Percentiles rank a stretch among this genome's conserved stretches.
Evolutionary conservation across 1,140 invertebrate genomes (phyloP).

Genomic region (Cotesia vestalis): DNA sequence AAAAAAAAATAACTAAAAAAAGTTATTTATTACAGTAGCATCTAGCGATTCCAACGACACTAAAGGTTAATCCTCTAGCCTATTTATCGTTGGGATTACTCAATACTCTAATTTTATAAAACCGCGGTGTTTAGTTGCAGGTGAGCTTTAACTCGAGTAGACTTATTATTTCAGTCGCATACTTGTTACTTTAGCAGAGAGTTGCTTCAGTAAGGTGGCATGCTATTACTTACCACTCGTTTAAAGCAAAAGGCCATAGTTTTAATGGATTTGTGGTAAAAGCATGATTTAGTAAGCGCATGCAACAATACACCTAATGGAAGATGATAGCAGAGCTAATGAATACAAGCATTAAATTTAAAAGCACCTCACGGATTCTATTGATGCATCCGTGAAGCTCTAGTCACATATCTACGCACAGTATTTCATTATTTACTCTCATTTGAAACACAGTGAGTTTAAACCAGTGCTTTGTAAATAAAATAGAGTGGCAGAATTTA

Average conservation of each 20-base stretch:
- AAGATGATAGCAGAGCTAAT: no score
- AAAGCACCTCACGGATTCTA: no score
- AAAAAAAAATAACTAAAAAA: conserved; percentile 7
- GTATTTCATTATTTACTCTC: no score
- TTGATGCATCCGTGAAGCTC: no score
- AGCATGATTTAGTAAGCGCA: no score
- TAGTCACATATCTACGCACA: no score
- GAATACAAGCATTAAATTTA: no score
- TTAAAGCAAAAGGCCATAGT: neutral
- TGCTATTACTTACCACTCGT: neutral
- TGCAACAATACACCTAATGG: no score
- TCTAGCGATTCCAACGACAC: conserved; percentile 12
- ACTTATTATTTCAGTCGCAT: neutral
- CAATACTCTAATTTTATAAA: neutral
- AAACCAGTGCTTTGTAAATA: no score
- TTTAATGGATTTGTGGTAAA: no score
- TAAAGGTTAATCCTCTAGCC: neutral
- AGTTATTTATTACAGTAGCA: neutral
- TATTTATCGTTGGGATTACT: conserved; percentile 10
- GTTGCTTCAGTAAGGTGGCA: neutral
- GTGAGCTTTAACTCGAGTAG: conserved; percentile 16
- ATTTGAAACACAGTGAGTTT: no score
- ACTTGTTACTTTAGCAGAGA: neutral
- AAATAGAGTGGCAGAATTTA: no score
- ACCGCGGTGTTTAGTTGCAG: conserved; percentile 36